Conservation (phyloP, 2,888 invertebrate species). For the Desoria tigrina region DNA sequence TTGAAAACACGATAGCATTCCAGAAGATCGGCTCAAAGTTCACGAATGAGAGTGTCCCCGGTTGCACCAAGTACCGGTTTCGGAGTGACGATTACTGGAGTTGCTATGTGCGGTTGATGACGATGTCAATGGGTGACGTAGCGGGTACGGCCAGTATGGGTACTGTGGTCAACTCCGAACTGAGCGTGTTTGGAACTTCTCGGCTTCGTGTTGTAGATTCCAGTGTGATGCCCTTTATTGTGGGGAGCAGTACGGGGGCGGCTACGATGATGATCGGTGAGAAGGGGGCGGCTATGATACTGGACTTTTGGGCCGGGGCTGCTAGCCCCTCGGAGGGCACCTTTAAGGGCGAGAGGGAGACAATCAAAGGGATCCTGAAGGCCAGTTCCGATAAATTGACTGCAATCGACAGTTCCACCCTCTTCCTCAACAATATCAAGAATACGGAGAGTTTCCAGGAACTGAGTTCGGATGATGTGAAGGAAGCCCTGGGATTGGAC, state of each 20-base stretch:
- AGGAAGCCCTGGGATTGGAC: conserved; percentile 2
- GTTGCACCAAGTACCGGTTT: conserved; percentile 23
- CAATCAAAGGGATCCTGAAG: background rate
- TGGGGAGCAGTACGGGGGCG: conserved; percentile 16
- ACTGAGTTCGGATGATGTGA: background rate
- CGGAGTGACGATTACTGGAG: conserved; percentile 32
- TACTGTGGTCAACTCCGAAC: conserved; percentile 33
- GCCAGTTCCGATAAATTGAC: background rate
- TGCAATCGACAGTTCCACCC: background rate
- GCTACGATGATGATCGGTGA: conserved; percentile 37
- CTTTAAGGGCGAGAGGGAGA: background rate
- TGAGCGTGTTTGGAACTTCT: conserved; percentile 34
- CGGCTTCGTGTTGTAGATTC: conserved; percentile 42
- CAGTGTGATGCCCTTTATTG: conserved; percentile 35
- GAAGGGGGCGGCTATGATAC: conserved; percentile 33
- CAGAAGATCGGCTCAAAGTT: conserved; percentile 23
- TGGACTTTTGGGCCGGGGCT: conserved; percentile 14
- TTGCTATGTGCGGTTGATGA: conserved; percentile 29
- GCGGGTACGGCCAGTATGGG: conserved; percentile 38
- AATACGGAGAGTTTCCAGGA: conserved; percentile 1
- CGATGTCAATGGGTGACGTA: conserved; percentile 26
- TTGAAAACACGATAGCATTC: conserved; percentile 33
- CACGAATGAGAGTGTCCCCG: conserved; percentile 28
- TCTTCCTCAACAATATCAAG: background rate
- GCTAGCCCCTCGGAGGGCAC: background rate